Percentiles rank a stretch among this genome's conserved stretches.
Evolutionary conservation across 2,113 vertebrate species (phyloP).

Genomic region (Tychaedon coryphoeus): DNA sequence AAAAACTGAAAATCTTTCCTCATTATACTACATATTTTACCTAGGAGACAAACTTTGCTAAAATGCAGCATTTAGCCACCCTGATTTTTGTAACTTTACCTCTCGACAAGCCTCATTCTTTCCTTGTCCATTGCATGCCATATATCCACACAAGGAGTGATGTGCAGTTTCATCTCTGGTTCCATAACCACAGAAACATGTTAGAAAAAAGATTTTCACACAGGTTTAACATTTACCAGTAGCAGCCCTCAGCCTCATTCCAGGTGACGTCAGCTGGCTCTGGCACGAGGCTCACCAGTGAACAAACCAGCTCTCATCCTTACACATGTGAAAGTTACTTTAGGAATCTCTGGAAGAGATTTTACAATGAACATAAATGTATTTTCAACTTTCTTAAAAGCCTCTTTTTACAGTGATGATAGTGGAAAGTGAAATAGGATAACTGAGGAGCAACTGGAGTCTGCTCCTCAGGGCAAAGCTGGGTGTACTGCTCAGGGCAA

Average conservation of each 20-base stretch:
- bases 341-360: not conserved
- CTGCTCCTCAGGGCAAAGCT: not conserved
- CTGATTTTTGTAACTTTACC: constrained; percentile 51
- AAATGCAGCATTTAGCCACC: constrained; percentile 7
- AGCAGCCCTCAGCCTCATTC: not conserved
- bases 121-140: not conserved
- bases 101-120: constrained; percentile 14
- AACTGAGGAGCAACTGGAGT: not conserved
- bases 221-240: not conserved
- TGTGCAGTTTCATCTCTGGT: not conserved
- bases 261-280: not conserved
- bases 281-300: not conserved
- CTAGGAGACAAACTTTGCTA: constrained; percentile 37
- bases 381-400: not conserved
- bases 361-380: not conserved
- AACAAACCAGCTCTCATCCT: not conserved
- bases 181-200: not conserved
- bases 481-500: not conserved
- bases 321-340: not conserved
- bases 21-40: constrained; percentile 31
- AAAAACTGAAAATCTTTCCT: constrained; percentile 60
- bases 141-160: not conserved
- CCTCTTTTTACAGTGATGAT: not conserved
- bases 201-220: not conserved
- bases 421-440: not conserved